Conservation (phyloP, 2,113 vertebrate genomes). For the Apeltes quadracus region DNA sequence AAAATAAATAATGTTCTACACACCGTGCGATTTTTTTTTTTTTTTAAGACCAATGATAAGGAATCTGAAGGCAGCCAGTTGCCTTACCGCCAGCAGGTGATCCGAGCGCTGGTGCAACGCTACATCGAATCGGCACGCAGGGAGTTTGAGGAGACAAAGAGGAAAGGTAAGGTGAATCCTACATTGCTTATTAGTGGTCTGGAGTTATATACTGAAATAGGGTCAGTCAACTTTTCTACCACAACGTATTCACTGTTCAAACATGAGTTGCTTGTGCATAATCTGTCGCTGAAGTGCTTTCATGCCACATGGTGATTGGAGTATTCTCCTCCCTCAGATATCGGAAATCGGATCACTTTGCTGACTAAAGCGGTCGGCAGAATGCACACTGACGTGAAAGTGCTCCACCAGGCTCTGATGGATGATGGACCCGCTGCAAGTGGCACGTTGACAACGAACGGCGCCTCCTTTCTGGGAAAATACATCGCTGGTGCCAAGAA, state of each 20-base stretch:
- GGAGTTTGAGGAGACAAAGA: slow-evolving; percentile 87
- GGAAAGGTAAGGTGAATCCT: slow-evolving; percentile 81
- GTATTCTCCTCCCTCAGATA: slow-evolving; percentile 69
- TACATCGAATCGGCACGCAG: slow-evolving; percentile 88
- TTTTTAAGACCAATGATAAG: slow-evolving; percentile 54
- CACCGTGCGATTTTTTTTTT: too few relatives aligned
- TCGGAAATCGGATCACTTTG: slow-evolving; percentile 89
- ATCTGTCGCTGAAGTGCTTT: neutral
- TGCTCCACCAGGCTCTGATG: slow-evolving; percentile 67
- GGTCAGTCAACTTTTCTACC: neutral
- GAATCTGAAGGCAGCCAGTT: slow-evolving; percentile 54
- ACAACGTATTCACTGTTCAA: neutral
- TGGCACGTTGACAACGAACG: slow-evolving; percentile 15
- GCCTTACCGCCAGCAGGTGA: slow-evolving; percentile 86
- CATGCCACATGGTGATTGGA: slow-evolving; percentile 22
- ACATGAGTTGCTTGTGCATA: neutral
- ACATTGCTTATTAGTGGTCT: neutral
- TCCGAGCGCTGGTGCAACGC: slow-evolving; percentile 86
- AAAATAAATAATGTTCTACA: neutral
- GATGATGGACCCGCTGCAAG: slow-evolving; percentile 33
- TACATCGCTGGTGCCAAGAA: slow-evolving; percentile 86
- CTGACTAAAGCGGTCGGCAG: slow-evolving; percentile 83
- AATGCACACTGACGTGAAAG: slow-evolving; percentile 83
- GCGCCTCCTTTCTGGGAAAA: slow-evolving; percentile 82
- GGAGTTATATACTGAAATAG: neutral